Percentiles rank a stretch among this genome's conserved stretches.
These are phyloP conservation scores for Synanthedon vespiformis DNA, from an alignment of 2,888 invertebrate species.

Conservation along the genomic window DNA sequence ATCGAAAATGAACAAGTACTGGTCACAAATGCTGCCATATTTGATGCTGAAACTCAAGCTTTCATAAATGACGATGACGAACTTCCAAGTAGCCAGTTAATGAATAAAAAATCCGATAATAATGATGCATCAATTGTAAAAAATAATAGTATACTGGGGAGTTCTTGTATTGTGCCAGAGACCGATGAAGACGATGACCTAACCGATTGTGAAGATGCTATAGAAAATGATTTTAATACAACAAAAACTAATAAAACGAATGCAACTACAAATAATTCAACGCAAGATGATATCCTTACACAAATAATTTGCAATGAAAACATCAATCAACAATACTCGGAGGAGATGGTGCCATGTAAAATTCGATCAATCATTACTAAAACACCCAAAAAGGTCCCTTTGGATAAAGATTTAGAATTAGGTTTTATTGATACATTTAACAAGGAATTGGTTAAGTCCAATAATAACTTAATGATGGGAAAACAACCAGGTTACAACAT, in stretches of 20 bases:
- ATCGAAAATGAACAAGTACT: constrained; percentile 25
- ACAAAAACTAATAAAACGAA: constrained; percentile 1
- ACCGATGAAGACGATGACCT: constrained; percentile 20
- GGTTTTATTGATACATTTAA: not conserved
- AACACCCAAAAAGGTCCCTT: not conserved
- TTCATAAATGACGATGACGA: too few species aligned
- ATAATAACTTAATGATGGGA: not conserved
- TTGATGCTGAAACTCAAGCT: constrained; percentile 13
- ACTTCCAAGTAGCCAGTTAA: too few species aligned
- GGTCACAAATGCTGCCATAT: constrained; percentile 17
- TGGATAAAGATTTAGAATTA: not conserved
- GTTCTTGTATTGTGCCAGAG: not conserved
- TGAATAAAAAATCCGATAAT: too few species aligned
- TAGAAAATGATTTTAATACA: constrained; percentile 4
- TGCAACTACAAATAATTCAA: constrained; percentile 6
- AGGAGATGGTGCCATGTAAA: not conserved
- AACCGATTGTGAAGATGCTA: constrained; percentile 16
- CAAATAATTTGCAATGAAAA: constrained; percentile 8
- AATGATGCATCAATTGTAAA: too few species aligned
- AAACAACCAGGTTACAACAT: constrained; percentile 3
- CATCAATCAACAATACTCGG: too few species aligned
- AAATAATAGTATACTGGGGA: too few species aligned
- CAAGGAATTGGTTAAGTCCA: not conserved
- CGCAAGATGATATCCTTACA: constrained; percentile 14
- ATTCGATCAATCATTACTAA: not conserved